These are phyloP conservation scores for Malaclemys terrapin DNA, from an alignment of 2,113 vertebrate genomes.

Conservation along the genomic window DNA sequence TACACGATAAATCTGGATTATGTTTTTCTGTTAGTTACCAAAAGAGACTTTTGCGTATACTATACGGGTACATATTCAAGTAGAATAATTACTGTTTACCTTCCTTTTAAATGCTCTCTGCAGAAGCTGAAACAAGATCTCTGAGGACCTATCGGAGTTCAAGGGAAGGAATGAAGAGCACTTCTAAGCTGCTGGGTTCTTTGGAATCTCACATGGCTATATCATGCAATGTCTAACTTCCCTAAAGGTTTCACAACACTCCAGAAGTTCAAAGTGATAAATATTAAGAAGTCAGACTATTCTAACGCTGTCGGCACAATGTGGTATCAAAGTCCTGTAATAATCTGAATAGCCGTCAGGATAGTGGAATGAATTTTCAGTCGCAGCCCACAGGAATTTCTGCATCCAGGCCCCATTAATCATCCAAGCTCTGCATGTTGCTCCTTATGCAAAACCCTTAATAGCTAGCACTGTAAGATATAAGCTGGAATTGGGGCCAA, in stretches of 20 bases:
- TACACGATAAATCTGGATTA: background rate
- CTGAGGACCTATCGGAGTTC: slow-evolving; percentile 28
- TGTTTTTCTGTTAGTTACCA: background rate
- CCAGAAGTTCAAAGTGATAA: slow-evolving; percentile 52
- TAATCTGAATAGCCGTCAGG: slow-evolving; percentile 71
- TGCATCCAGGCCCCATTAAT: slow-evolving; percentile 69
- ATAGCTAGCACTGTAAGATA: slow-evolving; percentile 50
- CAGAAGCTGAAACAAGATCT: slow-evolving; percentile 23
- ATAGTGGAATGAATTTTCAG: slow-evolving; percentile 66
- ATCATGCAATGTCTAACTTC: background rate
- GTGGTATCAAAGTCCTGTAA: slow-evolving; percentile 63
- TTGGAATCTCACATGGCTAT: background rate
- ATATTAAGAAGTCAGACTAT: slow-evolving; percentile 57
- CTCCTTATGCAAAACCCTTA: slow-evolving; percentile 64
- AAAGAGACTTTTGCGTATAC: background rate
- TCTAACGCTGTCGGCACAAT: slow-evolving; percentile 63
- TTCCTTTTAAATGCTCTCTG: background rate
- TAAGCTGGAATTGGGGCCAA: slow-evolving; percentile 47
- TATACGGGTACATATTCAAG: background rate
- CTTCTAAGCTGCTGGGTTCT: slow-evolving; percentile 25
- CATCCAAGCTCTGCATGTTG: slow-evolving; percentile 42
- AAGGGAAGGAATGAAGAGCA: slow-evolving; percentile 21
- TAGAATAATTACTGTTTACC: slow-evolving; percentile 17
- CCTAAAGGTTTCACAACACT: slow-evolving; percentile 7
- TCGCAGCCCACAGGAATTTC: slow-evolving; percentile 73